These are phyloP conservation scores for Sinella curviseta DNA, from an alignment of 1,140 invertebrate species.

Conservation along the genomic window DNA sequence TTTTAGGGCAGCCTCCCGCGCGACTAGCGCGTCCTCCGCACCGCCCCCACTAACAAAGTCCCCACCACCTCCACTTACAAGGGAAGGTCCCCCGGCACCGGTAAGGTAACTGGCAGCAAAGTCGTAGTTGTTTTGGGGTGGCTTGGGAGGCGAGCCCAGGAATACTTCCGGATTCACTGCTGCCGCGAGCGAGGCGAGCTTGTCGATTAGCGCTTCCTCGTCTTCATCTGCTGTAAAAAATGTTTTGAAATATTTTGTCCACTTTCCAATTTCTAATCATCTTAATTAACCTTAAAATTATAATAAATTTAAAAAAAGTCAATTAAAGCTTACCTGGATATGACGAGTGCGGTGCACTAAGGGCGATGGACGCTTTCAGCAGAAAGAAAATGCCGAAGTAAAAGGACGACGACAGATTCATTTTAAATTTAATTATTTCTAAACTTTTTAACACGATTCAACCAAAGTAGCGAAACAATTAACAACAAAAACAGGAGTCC, in stretches of 20 bases:
- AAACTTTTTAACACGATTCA: too few relatives aligned
- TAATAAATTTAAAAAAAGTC: not conserved
- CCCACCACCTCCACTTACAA: not conserved
- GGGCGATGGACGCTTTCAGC: slow-evolving; percentile 36
- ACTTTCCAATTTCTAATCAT: not conserved
- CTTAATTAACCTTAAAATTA: not conserved
- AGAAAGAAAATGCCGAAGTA: slow-evolving; percentile 39
- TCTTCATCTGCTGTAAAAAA: slow-evolving; percentile 35
- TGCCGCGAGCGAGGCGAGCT: slow-evolving; percentile 27
- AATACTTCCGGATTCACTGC: slow-evolving; percentile 1
- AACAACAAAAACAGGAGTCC: too few relatives aligned
- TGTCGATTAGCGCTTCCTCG: slow-evolving; percentile 44
- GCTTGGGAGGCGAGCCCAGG: not conserved
- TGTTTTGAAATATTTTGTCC: not conserved
- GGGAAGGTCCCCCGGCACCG: not conserved
- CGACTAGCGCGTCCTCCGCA: not conserved
- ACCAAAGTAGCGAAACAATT: too few relatives aligned
- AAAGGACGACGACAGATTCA: slow-evolving; percentile 29
- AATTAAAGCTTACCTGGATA: slow-evolving; percentile 40
- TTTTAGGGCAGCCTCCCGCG: slow-evolving; percentile 14
- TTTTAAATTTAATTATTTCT: too few relatives aligned
- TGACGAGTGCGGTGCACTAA: slow-evolving; percentile 29
- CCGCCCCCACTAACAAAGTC: not conserved
- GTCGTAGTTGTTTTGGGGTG: slow-evolving; percentile 20
- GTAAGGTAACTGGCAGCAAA: slow-evolving; percentile 7